Conservation (phyloP, 2,113 vertebrate genomes). For the Phalacrocorax aristotelis region DNA sequence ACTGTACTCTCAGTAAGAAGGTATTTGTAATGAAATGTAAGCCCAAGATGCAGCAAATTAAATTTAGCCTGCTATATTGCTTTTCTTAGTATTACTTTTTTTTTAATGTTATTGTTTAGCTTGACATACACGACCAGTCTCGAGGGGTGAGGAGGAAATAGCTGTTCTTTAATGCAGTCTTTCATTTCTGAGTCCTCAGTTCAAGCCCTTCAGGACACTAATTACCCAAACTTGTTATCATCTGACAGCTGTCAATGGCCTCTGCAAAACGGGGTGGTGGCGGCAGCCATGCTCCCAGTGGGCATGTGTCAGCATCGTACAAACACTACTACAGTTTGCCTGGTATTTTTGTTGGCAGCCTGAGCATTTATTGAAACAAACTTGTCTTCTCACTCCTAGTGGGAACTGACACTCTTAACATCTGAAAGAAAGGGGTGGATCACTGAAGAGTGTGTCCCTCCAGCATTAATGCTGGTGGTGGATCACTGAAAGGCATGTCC, state of each 20-base stretch:
- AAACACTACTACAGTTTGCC: not conserved
- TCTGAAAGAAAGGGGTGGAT: not conserved
- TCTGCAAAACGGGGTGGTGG: not conserved
- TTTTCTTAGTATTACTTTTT: conserved; percentile 24
- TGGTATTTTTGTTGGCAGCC: not conserved
- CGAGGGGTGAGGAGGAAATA: not conserved
- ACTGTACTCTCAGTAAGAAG: not conserved
- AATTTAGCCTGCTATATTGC: conserved; percentile 42
- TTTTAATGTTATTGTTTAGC: conserved; percentile 26
- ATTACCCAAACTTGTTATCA: conserved; percentile 45
- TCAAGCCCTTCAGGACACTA: conserved; percentile 53
- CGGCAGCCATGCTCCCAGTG: not conserved
- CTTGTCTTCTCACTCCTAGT: not conserved
- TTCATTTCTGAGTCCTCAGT: conserved; percentile 29
- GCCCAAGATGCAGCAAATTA: conserved; percentile 4
- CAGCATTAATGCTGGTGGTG: not conserved
- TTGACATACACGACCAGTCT: not conserved
- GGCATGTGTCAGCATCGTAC: not conserved
- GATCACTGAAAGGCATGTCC: not conserved
- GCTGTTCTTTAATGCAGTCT: conserved; percentile 24
- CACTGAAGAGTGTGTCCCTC: not conserved
- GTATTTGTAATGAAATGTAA: conserved; percentile 28
- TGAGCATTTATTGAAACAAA: not conserved
- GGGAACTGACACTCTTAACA: not conserved
- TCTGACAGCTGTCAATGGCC: conserved; percentile 25